phyloP scores from a whole-genome alignment of 2,888 invertebrate species.

The Drosophila parthenogenetica region DNA sequence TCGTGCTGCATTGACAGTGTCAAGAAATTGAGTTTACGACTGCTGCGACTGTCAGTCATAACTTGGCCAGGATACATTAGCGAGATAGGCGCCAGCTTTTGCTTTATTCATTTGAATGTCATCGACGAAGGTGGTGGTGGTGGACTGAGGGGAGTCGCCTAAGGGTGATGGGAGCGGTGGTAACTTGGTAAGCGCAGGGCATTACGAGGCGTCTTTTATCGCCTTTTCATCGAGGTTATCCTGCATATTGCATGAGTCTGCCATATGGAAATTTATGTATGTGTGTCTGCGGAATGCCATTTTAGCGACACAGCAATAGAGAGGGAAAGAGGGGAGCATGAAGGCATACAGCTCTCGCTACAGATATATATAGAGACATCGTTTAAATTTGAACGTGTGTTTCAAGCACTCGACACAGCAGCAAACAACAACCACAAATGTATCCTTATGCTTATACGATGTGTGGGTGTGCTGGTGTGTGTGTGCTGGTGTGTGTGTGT shows the following conservation, averaged over 20 bases:
- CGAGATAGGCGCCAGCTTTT: constrained; percentile 57
- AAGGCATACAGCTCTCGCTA: background rate
- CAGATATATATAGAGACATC: constrained; percentile 49
- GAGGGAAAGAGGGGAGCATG: background rate
- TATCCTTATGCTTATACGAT: constrained; percentile 37
- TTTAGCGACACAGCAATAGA: background rate
- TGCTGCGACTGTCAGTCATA: constrained; percentile 58
- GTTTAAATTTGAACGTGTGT: constrained; percentile 79
- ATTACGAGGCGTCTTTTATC: constrained; percentile 72
- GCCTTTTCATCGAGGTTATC: constrained; percentile 79
- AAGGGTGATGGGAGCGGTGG: background rate
- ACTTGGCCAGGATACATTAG: constrained; percentile 61
- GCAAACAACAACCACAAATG: constrained; percentile 45
- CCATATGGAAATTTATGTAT: constrained; percentile 78
- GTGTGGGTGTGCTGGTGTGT: constrained; percentile 26
- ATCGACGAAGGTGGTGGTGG: constrained; percentile 27
- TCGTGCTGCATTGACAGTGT: constrained; percentile 54
- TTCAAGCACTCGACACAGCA: constrained; percentile 40
- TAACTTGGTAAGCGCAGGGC: constrained; percentile 13
- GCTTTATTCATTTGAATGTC: constrained; percentile 63
- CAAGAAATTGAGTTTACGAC: constrained; percentile 62
- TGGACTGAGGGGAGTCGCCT: background rate
- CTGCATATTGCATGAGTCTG: constrained; percentile 79
- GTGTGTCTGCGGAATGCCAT: background rate
- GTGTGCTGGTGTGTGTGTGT: constrained; percentile 48